phyloP scores from a whole-genome alignment of 2,888 invertebrate species.

The Scaptomyza cyrtandrae region DNA sequence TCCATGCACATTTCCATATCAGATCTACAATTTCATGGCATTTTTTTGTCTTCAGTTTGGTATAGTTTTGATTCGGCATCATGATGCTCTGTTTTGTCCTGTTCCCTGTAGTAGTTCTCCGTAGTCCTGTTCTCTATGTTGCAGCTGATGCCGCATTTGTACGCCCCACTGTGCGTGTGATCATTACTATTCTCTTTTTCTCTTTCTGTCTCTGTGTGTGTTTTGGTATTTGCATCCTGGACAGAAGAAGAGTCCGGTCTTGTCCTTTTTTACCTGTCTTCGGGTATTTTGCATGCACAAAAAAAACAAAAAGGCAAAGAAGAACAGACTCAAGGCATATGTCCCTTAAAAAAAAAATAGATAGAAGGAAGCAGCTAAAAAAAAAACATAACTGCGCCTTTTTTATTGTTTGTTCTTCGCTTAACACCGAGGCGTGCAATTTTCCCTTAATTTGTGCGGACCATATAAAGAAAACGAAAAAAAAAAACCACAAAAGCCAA shows the following conservation, averaged over 20 bases:
- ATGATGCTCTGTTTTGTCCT: conserved; percentile 34
- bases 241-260: neutral
- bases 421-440: conserved; percentile 58
- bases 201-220: conserved; percentile 22
- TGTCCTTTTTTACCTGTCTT: conserved; percentile 61
- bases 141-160: conserved; percentile 49
- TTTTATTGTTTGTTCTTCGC: conserved; percentile 6
- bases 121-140: conserved; percentile 1
- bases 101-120: conserved; percentile 26
- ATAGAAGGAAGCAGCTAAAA: conserved; percentile 23
- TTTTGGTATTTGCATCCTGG: conserved; percentile 67
- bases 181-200: conserved; percentile 43
- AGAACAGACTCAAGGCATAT: conserved; percentile 32
- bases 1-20: conserved; percentile 68
- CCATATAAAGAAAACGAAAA: conserved; percentile 18
- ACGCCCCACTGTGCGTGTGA: conserved; percentile 78
- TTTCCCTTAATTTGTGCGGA: conserved; percentile 47
- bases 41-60: conserved; percentile 14
- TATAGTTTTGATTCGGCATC: conserved; percentile 64
- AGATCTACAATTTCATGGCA: conserved; percentile 72
- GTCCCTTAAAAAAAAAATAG: conserved; percentile 41
- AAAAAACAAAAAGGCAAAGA: conserved; percentile 13
- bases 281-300: conserved; percentile 64
- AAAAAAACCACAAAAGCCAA: conserved; percentile 62
- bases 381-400: conserved; percentile 29